phyloP scores from a whole-genome alignment of 2,113 vertebrate species.

The Thinocorus orbignyianus region DNA sequence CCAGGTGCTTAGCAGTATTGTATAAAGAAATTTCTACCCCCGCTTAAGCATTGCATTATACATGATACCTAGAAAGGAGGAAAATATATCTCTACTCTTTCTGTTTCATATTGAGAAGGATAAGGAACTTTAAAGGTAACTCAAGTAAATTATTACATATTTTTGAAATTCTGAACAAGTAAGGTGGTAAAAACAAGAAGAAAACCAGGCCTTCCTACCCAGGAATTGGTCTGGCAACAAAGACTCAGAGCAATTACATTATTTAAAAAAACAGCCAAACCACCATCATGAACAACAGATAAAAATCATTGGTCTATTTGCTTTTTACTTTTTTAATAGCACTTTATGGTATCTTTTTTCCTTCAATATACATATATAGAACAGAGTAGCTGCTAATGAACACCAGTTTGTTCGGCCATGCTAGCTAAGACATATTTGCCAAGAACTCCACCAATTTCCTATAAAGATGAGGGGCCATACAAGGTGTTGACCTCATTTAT shows the following conservation, averaged over 20 bases:
- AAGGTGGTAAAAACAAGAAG: not conserved
- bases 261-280: not conserved
- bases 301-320: not conserved
- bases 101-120: not conserved
- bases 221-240: accelerated
- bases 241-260: not conserved
- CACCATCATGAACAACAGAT: not conserved
- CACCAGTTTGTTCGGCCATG: not conserved
- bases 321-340: not conserved
- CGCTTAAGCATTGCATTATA: not conserved
- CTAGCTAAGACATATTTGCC: not conserved
- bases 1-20: not conserved
- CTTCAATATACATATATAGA: not conserved
- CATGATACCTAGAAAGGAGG: not conserved
- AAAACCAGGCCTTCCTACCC: not conserved
- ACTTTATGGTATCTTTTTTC: not conserved
- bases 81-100: not conserved
- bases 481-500: not conserved
- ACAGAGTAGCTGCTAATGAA: not conserved
- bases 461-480: not conserved
- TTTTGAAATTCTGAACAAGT: not conserved
- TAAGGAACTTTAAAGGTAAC: not conserved
- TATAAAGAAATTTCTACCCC: not conserved
- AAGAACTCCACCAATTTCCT: not conserved
- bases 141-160: not conserved